Percentiles rank a stretch among this genome's conserved stretches.
These are phyloP conservation scores for Syrrhaptes paradoxus DNA, from an alignment of 2,113 vertebrate genomes.

Conservation along the genomic window DNA sequence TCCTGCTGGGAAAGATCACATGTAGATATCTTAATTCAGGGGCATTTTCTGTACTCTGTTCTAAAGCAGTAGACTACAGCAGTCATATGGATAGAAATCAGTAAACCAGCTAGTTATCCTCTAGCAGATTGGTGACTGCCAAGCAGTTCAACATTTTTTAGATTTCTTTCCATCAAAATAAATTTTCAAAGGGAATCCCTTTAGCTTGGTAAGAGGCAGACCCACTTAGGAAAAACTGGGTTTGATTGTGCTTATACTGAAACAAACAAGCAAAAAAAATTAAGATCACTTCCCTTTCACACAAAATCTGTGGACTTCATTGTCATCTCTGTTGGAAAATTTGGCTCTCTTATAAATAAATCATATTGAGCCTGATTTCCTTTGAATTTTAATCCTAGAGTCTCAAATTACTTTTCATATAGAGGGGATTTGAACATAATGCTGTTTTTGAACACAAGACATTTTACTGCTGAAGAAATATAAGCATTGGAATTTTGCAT, in stretches of 20 bases:
- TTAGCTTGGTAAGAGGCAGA: neutral
- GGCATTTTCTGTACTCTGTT: neutral
- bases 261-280: neutral
- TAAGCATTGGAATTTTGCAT: neutral
- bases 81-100: neutral
- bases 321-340: neutral
- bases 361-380: neutral
- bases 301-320: neutral
- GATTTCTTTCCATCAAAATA: neutral
- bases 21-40: neutral
- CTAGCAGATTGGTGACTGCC: neutral
- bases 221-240: neutral
- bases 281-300: neutral
- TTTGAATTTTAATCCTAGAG: neutral
- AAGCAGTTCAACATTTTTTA: neutral
- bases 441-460: rapidly evolving
- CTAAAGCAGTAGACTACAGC: neutral
- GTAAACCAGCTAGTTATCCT: neutral
- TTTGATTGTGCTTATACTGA: neutral
- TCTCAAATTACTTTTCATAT: neutral
- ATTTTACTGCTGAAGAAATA: neutral
- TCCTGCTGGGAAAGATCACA: neutral
- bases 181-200: neutral
- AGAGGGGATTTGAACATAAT: neutral
- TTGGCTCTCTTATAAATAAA: neutral